phyloP scores from a whole-genome alignment of 2,113 vertebrate species.

The Vombatus ursinus region DNA sequence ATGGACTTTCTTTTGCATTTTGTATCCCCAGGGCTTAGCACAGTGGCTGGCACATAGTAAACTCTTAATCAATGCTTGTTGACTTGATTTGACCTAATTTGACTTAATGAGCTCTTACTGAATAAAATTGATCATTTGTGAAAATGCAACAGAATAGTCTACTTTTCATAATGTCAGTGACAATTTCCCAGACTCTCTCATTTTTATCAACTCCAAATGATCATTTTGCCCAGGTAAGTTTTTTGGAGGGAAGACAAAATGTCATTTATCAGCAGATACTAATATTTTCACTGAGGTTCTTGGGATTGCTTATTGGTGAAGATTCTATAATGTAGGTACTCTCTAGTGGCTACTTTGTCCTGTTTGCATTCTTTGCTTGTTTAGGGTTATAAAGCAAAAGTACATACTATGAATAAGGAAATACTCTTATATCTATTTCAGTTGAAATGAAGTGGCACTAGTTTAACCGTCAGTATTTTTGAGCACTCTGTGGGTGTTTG shows the following conservation, averaged over 20 bases:
- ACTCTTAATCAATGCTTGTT: neutral
- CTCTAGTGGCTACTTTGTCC: neutral
- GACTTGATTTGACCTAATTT: neutral
- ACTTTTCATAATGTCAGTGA: neutral
- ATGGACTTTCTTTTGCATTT: neutral
- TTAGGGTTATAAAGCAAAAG: neutral
- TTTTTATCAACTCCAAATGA: neutral
- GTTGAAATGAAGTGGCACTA: neutral
- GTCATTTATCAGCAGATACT: neutral
- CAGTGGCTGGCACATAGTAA: neutral
- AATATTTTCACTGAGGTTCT: neutral
- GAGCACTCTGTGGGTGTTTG: neutral
- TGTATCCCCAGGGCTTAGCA: neutral
- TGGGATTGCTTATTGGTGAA: neutral
- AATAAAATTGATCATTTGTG: constrained; percentile 4
- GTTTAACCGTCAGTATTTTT: neutral
- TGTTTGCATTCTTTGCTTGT: neutral
- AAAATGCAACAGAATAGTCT: neutral
- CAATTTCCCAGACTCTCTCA: neutral
- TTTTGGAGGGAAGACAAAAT: neutral
- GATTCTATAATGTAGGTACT: neutral
- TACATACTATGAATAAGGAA: neutral
- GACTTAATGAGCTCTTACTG: neutral
- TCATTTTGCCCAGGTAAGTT: neutral
- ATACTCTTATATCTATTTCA: neutral